These are phyloP conservation scores for Zaprionus obscuricornis DNA, from an alignment of 2,888 invertebrate species.

Conservation along the genomic window DNA sequence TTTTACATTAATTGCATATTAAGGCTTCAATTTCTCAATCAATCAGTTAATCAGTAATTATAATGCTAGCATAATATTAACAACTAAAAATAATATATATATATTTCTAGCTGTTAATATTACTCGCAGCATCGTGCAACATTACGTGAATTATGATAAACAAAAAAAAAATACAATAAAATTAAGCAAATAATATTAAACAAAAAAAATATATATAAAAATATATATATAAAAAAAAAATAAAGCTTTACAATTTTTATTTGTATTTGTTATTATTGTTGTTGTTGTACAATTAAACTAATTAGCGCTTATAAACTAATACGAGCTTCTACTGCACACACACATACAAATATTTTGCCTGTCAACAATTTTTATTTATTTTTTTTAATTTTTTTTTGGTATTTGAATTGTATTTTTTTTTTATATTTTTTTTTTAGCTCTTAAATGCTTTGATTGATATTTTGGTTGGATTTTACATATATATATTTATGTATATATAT, in stretches of 20 bases:
- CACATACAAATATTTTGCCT: slow-evolving; percentile 11
- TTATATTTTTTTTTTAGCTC: slow-evolving; percentile 18
- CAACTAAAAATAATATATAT: no score
- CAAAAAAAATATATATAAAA: slow-evolving; percentile 20
- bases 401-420: slow-evolving; percentile 53
- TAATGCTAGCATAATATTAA: slow-evolving; percentile 15
- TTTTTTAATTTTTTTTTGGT: slow-evolving; percentile 49
- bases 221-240: slow-evolving; percentile 37
- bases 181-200: slow-evolving; percentile 11
- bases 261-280: no score
- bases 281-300: slow-evolving; percentile 41
- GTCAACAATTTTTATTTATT: slow-evolving; percentile 12
- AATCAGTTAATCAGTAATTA: slow-evolving; percentile 18
- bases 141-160: no score
- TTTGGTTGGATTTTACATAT: slow-evolving; percentile 20
- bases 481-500: slow-evolving; percentile 21
- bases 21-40: slow-evolving; percentile 37
- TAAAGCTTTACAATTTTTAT: no score
- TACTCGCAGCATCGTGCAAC: no score
- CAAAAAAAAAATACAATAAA: no score
- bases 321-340: slow-evolving; percentile 41
- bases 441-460: slow-evolving; percentile 55
- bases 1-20: slow-evolving; percentile 44
- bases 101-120: no score
- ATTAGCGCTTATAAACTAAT: slow-evolving; percentile 45